These are phyloP conservation scores for Alcedo atthis DNA, from an alignment of 2,797 vertebrate genomes.

Conservation along the genomic window DNA sequence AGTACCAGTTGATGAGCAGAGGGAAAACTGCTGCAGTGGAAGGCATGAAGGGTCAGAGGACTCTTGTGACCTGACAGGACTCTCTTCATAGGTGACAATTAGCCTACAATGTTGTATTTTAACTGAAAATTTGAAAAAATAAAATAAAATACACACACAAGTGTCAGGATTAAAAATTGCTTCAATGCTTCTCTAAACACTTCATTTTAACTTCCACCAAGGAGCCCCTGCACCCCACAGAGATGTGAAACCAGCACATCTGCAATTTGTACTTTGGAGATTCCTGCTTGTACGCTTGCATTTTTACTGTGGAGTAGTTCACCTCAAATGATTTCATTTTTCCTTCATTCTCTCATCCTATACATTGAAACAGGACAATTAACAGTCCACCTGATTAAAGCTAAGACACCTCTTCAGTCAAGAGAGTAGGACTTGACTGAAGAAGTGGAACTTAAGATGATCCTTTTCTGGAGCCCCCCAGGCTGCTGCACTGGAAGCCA, in stretches of 20 bases:
- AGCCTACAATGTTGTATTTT: background rate
- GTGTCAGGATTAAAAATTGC: background rate
- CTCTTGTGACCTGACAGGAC: background rate
- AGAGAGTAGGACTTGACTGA: background rate
- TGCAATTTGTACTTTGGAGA: background rate
- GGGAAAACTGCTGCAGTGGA: background rate
- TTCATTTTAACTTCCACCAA: background rate
- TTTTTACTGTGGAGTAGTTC: background rate
- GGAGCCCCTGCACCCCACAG: background rate
- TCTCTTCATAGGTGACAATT: background rate
- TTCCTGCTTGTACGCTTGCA: background rate
- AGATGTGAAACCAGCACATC: background rate
- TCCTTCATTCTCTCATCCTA: background rate
- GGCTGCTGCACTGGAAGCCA: accelerated
- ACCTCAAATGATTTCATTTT: background rate
- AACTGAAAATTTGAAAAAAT: background rate
- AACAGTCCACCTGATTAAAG: background rate
- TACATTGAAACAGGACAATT: background rate
- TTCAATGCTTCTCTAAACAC: background rate
- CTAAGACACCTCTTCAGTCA: background rate
- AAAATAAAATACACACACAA: background rate
- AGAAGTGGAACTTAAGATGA: background rate
- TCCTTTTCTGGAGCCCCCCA: background rate
- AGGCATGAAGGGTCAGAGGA: background rate
- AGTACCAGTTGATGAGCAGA: accelerated